phyloP scores from a whole-genome alignment of 2,888 invertebrate species.

The Chalcosyrphus nemorum region DNA sequence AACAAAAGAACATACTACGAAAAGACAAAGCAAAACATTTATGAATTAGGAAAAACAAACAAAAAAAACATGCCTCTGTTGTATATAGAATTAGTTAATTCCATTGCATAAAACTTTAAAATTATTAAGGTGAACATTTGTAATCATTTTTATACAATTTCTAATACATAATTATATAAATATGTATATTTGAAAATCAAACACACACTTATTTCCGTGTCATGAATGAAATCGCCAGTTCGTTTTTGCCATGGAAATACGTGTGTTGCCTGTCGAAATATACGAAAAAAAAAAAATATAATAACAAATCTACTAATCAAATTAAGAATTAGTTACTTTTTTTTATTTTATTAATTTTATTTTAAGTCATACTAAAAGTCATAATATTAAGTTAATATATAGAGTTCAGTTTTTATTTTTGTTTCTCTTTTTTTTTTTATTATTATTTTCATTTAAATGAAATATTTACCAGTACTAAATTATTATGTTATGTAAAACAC shows the following conservation, averaged over 20 bases:
- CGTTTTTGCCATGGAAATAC: slow-evolving; percentile 72
- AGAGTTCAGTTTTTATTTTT: slow-evolving; percentile 72
- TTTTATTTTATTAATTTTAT: slow-evolving; percentile 76
- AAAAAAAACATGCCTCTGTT: slow-evolving; percentile 54
- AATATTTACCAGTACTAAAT: slow-evolving; percentile 77
- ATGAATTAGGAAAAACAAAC: slow-evolving; percentile 46
- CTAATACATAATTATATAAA: slow-evolving; percentile 56
- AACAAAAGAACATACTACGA: slow-evolving; percentile 23
- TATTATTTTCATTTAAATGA: slow-evolving; percentile 65
- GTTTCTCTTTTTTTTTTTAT: slow-evolving; percentile 76
- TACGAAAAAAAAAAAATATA: slow-evolving; percentile 73
- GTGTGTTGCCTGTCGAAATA: slow-evolving; percentile 43
- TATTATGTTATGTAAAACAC: slow-evolving; percentile 74
- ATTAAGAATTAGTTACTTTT: slow-evolving; percentile 75
- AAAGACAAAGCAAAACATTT: slow-evolving; percentile 55
- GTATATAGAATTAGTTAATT: slow-evolving; percentile 69
- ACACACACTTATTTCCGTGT: slow-evolving; percentile 77
- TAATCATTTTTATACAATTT: slow-evolving; percentile 72
- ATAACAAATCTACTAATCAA: slow-evolving; percentile 73
- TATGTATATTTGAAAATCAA: slow-evolving; percentile 65
- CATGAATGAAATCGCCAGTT: slow-evolving; percentile 81
- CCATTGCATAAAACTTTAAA: slow-evolving; percentile 59
- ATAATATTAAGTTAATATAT: slow-evolving; percentile 80
- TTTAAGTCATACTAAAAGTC: slow-evolving; percentile 79
- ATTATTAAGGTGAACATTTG: slow-evolving; percentile 55